phyloP scores from a whole-genome alignment of 2,113 vertebrate species.

The Nestor notabilis region DNA sequence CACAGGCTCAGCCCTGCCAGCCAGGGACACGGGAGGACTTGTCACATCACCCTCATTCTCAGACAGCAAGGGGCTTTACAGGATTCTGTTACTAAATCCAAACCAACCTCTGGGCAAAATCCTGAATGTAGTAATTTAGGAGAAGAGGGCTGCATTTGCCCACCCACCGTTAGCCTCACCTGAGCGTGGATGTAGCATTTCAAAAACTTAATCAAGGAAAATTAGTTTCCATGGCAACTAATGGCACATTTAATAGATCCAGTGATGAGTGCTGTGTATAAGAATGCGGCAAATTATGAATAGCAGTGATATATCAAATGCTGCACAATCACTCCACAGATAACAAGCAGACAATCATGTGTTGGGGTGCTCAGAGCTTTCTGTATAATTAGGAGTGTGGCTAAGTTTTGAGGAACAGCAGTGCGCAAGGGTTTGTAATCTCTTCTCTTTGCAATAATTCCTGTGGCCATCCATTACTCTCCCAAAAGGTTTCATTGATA shows the following conservation, averaged over 20 bases:
- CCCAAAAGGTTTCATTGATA: accelerated
- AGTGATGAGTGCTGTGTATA: slow-evolving; percentile 6
- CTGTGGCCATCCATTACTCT: accelerated
- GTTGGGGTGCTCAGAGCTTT: neutral
- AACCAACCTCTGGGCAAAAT: neutral
- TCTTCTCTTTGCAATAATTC: neutral
- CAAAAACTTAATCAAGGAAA: slow-evolving; percentile 40
- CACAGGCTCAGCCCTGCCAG: neutral
- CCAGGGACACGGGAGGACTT: accelerated
- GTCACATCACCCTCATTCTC: accelerated
- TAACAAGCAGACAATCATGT: accelerated
- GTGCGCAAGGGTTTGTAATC: accelerated
- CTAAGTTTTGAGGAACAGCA: neutral
- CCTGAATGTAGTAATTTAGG: neutral
- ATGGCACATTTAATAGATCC: slow-evolving; percentile 2
- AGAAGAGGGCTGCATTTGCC: neutral
- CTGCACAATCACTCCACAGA: neutral
- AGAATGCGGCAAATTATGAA: neutral
- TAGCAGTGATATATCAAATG: neutral
- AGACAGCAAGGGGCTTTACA: neutral
- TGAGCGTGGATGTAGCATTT: neutral
- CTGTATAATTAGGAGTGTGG: accelerated
- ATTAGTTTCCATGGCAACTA: slow-evolving; percentile 65
- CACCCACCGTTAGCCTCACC: neutral
- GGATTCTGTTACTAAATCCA: neutral